Evolutionary conservation across 2,888 invertebrate genomes (phyloP).

Genomic region (Apantesis nais): DNA sequence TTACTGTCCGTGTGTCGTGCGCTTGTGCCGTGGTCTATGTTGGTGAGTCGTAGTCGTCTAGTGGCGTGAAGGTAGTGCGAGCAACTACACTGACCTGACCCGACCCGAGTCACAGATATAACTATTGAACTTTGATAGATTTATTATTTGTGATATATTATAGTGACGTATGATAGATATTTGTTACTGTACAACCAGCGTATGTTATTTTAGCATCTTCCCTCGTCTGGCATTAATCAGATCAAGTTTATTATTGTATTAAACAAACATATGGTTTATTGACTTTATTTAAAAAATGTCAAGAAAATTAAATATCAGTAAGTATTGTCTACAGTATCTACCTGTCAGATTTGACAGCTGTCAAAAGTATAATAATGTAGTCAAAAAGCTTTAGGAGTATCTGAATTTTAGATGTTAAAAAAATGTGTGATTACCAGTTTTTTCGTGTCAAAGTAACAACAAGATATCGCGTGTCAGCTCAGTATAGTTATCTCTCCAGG

Average conservation of each 20-base stretch:
- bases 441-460: not conserved
- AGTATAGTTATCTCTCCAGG: not conserved
- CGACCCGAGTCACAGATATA: not conserved
- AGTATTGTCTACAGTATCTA: not conserved
- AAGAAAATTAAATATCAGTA: no score
- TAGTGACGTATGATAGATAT: not conserved
- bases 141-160: not conserved
- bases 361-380: not conserved
- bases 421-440: not conserved
- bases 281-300: not conserved
- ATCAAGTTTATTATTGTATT: not conserved
- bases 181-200: not conserved
- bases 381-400: no score
- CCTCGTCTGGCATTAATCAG: not conserved
- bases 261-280: not conserved
- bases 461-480: slow-evolving; percentile 1
- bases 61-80: not conserved
- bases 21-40: slow-evolving; percentile 1
- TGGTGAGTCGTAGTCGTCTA: not conserved
- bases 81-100: slow-evolving; percentile 7
- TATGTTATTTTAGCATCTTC: not conserved
- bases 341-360: not conserved
- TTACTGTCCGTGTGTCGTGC: slow-evolving; percentile 13
- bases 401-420: not conserved
- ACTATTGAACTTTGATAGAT: not conserved